Evolutionary conservation across 2,797 vertebrate genomes (phyloP).

Genomic region (Poeciliopsis gracilis): DNA sequence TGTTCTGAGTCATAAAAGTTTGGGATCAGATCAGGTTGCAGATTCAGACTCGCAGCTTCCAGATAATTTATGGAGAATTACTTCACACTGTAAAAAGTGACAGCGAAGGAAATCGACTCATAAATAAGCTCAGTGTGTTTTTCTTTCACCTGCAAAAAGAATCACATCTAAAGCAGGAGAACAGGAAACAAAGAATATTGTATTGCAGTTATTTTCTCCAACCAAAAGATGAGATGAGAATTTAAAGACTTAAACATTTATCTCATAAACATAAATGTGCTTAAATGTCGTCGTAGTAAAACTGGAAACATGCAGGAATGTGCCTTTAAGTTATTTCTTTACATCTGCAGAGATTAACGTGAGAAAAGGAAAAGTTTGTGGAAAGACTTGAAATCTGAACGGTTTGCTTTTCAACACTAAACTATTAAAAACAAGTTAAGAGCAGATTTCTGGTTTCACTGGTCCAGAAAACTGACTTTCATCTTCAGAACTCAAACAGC

Average conservation of each 20-base stretch:
- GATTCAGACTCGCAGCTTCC: conserved; percentile 2
- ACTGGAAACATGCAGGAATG: not conserved
- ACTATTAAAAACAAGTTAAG: not conserved
- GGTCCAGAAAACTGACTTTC: not conserved
- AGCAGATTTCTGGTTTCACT: not conserved
- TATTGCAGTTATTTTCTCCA: not conserved
- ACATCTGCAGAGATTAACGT: not conserved
- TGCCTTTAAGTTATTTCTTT: not conserved
- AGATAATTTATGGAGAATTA: not conserved
- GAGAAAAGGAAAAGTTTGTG: not conserved
- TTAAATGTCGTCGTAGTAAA: not conserved
- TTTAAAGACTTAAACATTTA: no score
- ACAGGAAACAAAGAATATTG: not conserved
- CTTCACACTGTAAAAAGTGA: not conserved
- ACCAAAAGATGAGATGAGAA: not conserved
- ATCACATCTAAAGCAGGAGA: not conserved
- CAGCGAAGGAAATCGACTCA: not conserved
- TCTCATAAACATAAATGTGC: no score
- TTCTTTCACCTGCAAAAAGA: not conserved
- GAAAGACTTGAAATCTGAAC: not conserved
- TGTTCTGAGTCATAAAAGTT: conserved; percentile 2
- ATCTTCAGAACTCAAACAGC: not conserved
- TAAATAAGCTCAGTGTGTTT: not conserved
- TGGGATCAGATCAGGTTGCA: not conserved
- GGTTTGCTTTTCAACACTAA: not conserved